Percentiles rank a stretch among this genome's conserved stretches.
These are phyloP conservation scores for Atlantisia rogersi DNA, from an alignment of 2,113 vertebrate species.

Conservation along the genomic window DNA sequence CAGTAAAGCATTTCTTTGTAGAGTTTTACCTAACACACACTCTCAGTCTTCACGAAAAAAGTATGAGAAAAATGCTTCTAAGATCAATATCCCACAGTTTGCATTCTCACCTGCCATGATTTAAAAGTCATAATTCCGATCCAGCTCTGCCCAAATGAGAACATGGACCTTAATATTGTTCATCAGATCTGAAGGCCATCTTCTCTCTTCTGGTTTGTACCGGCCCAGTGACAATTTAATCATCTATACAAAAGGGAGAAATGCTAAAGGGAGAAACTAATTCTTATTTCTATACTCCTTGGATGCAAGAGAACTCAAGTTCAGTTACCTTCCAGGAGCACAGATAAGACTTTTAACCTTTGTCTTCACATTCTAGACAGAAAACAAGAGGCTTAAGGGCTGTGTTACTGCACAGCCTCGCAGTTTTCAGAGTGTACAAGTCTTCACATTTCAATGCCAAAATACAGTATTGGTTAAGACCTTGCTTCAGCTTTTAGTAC, in stretches of 20 bases:
- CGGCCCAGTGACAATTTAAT: slow-evolving; percentile 21
- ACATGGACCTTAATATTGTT: neutral
- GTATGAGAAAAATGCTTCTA: neutral
- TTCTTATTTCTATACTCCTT: slow-evolving; percentile 20
- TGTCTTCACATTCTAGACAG: neutral
- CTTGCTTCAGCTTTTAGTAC: neutral
- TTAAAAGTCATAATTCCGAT: slow-evolving; percentile 18
- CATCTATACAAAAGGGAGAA: slow-evolving; percentile 40
- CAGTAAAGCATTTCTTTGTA: neutral
- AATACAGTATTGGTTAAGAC: neutral
- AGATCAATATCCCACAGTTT: neutral
- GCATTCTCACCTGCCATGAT: neutral
- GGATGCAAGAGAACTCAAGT: neutral
- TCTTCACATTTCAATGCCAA: neutral
- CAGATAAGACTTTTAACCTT: neutral
- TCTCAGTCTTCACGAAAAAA: neutral
- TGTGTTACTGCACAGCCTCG: neutral
- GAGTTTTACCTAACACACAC: neutral
- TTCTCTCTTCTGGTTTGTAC: neutral
- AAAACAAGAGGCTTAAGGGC: neutral
- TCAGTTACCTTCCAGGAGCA: slow-evolving; percentile 7
- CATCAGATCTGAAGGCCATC: neutral
- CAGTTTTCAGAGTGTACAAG: neutral
- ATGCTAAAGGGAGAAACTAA: slow-evolving; percentile 29
- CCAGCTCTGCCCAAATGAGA: slow-evolving; percentile 4